Evolutionary conservation across 1,140 invertebrate genomes (phyloP), one percentile per base, ranked within the genome.

Genomic region (Leptinotarsa texana): DNA sequence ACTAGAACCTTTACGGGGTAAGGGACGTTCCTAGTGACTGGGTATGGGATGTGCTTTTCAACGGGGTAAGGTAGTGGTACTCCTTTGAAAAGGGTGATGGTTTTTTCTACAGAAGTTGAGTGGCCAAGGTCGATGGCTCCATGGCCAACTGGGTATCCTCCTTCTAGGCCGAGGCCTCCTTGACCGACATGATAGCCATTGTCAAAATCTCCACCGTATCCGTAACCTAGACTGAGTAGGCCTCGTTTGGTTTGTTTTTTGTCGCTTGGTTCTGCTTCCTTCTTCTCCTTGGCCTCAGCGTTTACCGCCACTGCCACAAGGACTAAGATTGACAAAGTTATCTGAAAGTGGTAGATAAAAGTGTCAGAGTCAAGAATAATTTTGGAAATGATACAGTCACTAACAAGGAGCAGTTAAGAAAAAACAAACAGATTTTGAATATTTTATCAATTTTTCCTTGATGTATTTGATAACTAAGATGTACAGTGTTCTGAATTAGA

Each of bases 171-270:
- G 72, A 86, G 81, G 69, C 86, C 86, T 65, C 84, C 82, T 70
- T 82, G 80, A 74, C 86, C 87, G 22, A 87, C 84, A 22, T 88
- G 87, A 73, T 89, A 85, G 42, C 89, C 85, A 78, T 90, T 89
- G 81, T 88, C 86, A 70, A 88, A 88, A 21, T 91, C 90, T 66
- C 88, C 88, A 15, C 90, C 90, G 77, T 89, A 89, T 4, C 89
- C 89, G 74, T 89, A 90, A 51, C 90, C 88, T 75, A 90, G 83
- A 73, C 86, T 85, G 3, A 84, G 71, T 77, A 91, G 83, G 80
- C 92, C 86, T 82, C 92, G 87, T 84, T 91, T 87, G 85, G 92
- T 87, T 88, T 90, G 88, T 89, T 93, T 88, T 89, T 93, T 87
- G 87, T 85, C 83, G 89, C 87, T 13, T 88, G 85, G 74, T 84